phyloP scores from a whole-genome alignment of 1,140 invertebrate species.

The Trichonephila inaurata region DNA sequence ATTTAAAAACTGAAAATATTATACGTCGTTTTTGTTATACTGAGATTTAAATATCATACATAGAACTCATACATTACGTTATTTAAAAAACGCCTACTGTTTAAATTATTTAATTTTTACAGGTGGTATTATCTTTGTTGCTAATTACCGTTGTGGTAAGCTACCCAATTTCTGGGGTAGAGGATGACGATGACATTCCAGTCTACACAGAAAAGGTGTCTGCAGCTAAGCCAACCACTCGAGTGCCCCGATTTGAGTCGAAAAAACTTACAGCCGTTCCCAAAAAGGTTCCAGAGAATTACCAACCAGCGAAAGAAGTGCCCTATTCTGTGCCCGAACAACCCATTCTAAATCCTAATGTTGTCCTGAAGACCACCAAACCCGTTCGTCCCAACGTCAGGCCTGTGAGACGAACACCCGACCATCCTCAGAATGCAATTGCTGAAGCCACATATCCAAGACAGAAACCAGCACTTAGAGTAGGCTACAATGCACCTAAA shows the following conservation, averaged over 20 bases:
- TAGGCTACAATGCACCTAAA: slow-evolving; percentile 10
- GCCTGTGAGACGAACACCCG: slow-evolving; percentile 15
- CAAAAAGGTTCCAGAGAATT: neutral
- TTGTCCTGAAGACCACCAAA: neutral
- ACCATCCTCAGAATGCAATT: slow-evolving; percentile 1
- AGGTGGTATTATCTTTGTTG: slow-evolving; percentile 16
- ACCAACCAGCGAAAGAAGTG: neutral
- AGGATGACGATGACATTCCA: slow-evolving; percentile 63
- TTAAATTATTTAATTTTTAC: neutral
- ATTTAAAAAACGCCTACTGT: too few species aligned
- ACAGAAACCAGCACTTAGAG: neutral
- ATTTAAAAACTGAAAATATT: too few species aligned
- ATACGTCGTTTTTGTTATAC: too few species aligned
- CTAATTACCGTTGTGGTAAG: slow-evolving; percentile 42
- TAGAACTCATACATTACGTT: too few species aligned
- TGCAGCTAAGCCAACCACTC: slow-evolving; percentile 38
- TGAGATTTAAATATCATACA: too few species aligned
- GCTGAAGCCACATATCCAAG: neutral
- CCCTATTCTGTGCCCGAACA: neutral
- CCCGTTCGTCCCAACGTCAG: slow-evolving; percentile 23
- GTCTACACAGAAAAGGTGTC: slow-evolving; percentile 69
- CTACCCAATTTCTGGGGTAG: slow-evolving; percentile 13
- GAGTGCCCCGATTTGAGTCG: slow-evolving; percentile 56
- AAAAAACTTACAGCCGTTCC: slow-evolving; percentile 24
- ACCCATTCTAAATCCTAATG: neutral